Percentiles rank a stretch among this genome's conserved stretches.
phyloP scores from a whole-genome alignment of 2,888 invertebrate genomes.

The Diarsia brunnea region DNA sequence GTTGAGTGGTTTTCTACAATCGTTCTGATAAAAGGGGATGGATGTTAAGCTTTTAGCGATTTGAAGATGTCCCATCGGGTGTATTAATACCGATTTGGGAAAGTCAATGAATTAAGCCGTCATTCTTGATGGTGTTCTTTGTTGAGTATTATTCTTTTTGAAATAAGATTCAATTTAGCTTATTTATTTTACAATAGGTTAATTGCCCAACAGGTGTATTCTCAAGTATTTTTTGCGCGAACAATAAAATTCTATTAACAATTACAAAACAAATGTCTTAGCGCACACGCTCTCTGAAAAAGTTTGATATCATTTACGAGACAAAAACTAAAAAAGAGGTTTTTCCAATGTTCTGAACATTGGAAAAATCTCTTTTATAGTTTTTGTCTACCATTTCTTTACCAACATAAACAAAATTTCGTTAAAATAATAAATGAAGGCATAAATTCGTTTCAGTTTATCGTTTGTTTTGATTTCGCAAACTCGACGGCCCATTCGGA shows the following conservation, averaged over 20 bases:
- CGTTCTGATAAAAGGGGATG: conserved; percentile 88
- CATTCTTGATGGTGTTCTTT: conserved; percentile 20
- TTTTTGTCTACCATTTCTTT: conserved; percentile 14
- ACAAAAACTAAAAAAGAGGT: neutral
- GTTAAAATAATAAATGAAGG: conserved; percentile 24
- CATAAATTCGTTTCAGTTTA: conserved; percentile 54
- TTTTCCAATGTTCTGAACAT: neutral
- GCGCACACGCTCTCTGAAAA: neutral
- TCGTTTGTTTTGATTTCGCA: conserved; percentile 73
- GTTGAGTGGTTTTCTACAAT: conserved; percentile 90
- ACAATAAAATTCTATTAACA: neutral
- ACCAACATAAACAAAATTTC: conserved; percentile 29
- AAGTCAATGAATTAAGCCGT: conserved; percentile 77
- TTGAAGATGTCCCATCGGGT: conserved; percentile 85
- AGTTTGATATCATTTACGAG: neutral
- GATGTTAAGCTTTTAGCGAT: conserved; percentile 89
- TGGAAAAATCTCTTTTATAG: no score
- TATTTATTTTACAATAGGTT: neutral
- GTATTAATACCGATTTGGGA: conserved; percentile 74
- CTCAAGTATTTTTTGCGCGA: neutral
- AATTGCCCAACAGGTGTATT: neutral
- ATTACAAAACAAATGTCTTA: neutral
- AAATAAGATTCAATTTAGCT: neutral
- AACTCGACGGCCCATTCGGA: conserved; percentile 62
- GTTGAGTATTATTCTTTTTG: conserved; percentile 4